These are phyloP conservation scores for Hanleya hanleyi DNA, from an alignment of 2,888 invertebrate genomes.

Conservation along the genomic window DNA sequence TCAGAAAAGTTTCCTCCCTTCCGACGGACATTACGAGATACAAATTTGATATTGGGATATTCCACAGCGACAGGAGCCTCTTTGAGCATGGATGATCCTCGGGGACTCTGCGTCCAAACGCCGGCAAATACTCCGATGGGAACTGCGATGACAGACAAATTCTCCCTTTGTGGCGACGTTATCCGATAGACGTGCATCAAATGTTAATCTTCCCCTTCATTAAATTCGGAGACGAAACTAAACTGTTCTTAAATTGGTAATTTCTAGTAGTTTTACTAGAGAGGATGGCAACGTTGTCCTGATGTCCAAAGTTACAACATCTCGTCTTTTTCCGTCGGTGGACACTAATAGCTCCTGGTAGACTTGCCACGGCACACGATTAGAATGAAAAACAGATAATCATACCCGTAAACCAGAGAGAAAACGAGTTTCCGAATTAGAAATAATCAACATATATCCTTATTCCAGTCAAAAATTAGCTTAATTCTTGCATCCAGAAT, in stretches of 20 bases:
- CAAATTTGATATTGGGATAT: constrained; percentile 6
- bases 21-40: background rate
- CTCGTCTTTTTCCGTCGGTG: background rate
- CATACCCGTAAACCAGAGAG: background rate
- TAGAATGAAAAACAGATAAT: background rate
- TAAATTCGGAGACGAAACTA: background rate
- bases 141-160: background rate
- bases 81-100: background rate
- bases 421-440: background rate
- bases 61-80: background rate
- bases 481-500: too few relatives aligned
- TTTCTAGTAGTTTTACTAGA: constrained; percentile 7
- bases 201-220: background rate
- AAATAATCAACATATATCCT: background rate
- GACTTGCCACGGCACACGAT: background rate
- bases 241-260: constrained; percentile 3
- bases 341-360: background rate
- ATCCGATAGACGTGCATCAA: constrained; percentile 6
- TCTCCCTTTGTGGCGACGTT: background rate
- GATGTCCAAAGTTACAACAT: background rate
- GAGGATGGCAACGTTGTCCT: background rate
- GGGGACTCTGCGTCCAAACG: background rate
- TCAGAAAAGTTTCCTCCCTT: constrained; percentile 3
- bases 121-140: constrained; percentile 2
- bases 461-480: too few relatives aligned